phyloP scores from a whole-genome alignment of 2,888 invertebrate genomes.

The Sphecodes monilicornis region DNA sequence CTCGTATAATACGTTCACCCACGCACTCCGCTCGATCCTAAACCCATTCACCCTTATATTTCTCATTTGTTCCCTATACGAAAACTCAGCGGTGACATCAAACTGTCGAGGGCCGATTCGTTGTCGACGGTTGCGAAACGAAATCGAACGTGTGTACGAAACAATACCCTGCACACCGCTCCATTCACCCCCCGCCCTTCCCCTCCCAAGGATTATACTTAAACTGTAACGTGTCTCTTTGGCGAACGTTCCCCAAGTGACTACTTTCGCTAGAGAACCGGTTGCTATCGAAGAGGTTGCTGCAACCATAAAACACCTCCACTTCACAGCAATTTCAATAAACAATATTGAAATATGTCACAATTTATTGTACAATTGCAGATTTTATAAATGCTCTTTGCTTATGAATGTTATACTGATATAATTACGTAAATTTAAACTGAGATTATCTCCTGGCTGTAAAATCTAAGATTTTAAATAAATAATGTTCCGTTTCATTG shows the following conservation, averaged over 20 bases:
- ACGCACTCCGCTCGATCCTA: conserved; percentile 28
- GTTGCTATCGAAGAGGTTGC: background rate
- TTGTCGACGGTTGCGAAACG: conserved; percentile 38
- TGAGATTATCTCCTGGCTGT: background rate
- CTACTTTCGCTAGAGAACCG: background rate
- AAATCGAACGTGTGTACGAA: background rate
- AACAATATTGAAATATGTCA: too few species aligned
- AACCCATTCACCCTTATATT: conserved; percentile 7
- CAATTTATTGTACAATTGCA: too few species aligned
- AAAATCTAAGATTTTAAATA: background rate
- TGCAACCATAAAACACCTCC: background rate
- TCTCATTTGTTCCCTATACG: conserved; percentile 52
- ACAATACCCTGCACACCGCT: background rate
- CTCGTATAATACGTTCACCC: conserved; percentile 44
- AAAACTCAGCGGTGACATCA: conserved; percentile 60
- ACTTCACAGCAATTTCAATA: background rate
- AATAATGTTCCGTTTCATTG: too few species aligned
- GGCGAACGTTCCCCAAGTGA: background rate
- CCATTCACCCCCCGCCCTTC: too few species aligned
- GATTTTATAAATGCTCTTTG: background rate
- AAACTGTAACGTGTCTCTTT: background rate
- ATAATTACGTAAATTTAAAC: background rate
- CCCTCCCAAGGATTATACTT: background rate
- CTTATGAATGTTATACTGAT: background rate
- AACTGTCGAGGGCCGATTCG: conserved; percentile 57